Evolutionary conservation across 2,113 vertebrate species (phyloP), one percentile per base, ranked within the genome.

Genomic region (Pleuronectes platessa): DNA sequence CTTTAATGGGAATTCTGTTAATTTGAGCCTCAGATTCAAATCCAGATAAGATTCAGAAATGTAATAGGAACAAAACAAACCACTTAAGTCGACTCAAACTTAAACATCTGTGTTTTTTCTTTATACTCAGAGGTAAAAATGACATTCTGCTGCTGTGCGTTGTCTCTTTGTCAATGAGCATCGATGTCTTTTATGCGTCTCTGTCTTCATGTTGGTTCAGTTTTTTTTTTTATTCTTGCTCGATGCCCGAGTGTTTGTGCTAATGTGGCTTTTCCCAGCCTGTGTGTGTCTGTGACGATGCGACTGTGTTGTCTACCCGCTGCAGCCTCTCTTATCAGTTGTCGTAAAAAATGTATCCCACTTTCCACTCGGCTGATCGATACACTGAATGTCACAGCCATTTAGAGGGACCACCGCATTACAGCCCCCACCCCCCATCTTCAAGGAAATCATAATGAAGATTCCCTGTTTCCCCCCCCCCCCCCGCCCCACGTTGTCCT

Each of bases 381-480:
- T 92, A 78, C 72, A n/a, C 78, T 82, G 82, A 93, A 91, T 90
- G 88, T 90, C 90, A 89, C 85, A 56, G 89, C 83, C 81, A 82
- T 93, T 90, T 91, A 90, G 86, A 88, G 72, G 61, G 83, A 71
- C 80, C 55, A 61, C 70, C 68, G 78, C 62, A 56, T 53, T 61
- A 56, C 51, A 58, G 69, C 45, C 45, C 45, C 45, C 45, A 13
- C 45, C 62, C 71, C 65, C n/a, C 23, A 49, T 71, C 61, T 76
- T 37, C 9, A 78, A 79, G 81, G 81, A 79, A 61, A 71, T 79
- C 60, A 71, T 76, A 70, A 90, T 73, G 76, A 83, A 83, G 76
- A 76, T 49, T 60, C 68, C 81, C 18, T 74, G 72, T 74, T 91
- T 86, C 7, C 7, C 6, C 26, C 37, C 10, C 37, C 40, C 40